Evolutionary conservation across 2,888 invertebrate species (phyloP), one percentile per base, ranked within the genome.

Genomic region (Catonia carolina): DNA sequence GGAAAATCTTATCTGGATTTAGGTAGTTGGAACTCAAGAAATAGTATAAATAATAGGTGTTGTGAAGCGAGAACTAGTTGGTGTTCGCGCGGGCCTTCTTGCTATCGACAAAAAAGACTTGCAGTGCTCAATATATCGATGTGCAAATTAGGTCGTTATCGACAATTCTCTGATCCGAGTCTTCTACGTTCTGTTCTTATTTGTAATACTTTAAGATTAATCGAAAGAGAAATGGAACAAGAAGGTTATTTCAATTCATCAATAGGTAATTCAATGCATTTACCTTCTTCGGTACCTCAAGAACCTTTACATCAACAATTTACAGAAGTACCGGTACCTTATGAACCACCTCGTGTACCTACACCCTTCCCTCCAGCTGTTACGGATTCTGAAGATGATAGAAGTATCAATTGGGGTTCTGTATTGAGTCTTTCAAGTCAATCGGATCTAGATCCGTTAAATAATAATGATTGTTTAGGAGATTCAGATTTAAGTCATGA

Each of bases 121-220:
- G 89, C 91, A 68, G 89, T 94, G 70, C 84, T 94, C 72, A 91
- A 93, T 73, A 81, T 93, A 64, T 93, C 92, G 64, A 91, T 94
- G 84, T 85, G 88, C 73, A 95, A 95, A 75, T 77, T 95, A 64
- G 88, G 89, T 69, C 81, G 89, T 67, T 86, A 89, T 69, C 82
- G 91, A 55, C 91, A 92, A 73, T 88, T 88, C 65, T 87, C 90
- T 55, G 93, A 94, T 72, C 92, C 93, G 41, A 89, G 90, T 60
- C 77, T 95, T 59, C 82, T 90, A 67, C 84, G 92, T 61, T 93
- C 92, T 48, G 94, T 95, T 70, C 83, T 95, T 61, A 93, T 95
- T 68, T 92, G 92, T 78, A 94, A 94, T 74, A 93, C 94, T 56
- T 73, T 94, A 63, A 84, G 92, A 71, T 83, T 85, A 71, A 85